A percentile compares a stretch with the other conserved stretches of the same genome.
Conservation (phyloP, 1,140 invertebrate genomes). For the Chymomyza costata region DNA sequence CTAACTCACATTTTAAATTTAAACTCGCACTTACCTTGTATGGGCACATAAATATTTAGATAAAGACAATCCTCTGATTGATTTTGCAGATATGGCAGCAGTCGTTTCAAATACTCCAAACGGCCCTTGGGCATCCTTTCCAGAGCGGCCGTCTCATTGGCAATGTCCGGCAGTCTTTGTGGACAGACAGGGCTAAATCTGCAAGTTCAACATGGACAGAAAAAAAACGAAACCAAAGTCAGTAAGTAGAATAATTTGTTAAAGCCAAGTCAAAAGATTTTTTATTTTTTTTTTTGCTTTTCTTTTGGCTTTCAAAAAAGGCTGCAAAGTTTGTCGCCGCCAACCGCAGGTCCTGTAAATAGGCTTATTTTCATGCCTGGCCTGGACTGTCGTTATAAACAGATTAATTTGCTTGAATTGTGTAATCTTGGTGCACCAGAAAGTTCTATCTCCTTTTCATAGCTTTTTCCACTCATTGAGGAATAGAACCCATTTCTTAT, state of each 20-base stretch:
- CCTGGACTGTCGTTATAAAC: constrained; percentile 62
- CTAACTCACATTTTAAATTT: neutral
- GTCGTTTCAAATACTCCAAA: constrained; percentile 88
- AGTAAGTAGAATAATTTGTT: constrained; percentile 22
- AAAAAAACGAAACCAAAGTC: constrained; percentile 26
- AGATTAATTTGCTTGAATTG: constrained; percentile 67
- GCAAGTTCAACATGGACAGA: no score
- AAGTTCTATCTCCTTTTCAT: constrained; percentile 25
- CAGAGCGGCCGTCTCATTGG: constrained; percentile 87
- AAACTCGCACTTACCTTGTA: constrained; percentile 83
- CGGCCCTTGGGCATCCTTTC: constrained; percentile 90
- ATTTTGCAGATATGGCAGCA: constrained; percentile 90
- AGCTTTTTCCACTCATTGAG: constrained; percentile 24
- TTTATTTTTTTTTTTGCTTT: constrained; percentile 4
- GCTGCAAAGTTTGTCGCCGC: constrained; percentile 34
- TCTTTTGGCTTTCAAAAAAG: constrained; percentile 1
- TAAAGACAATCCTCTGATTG: constrained; percentile 98
- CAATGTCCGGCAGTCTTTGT: constrained; percentile 87
- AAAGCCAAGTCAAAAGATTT: constrained; percentile 30
- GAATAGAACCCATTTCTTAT: no score
- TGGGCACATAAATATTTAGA: constrained; percentile 96
- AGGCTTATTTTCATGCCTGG: constrained; percentile 59
- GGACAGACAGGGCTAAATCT: constrained; percentile 93
- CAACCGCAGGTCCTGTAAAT: constrained; percentile 30
- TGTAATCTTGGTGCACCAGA: constrained; percentile 47